A percentile compares a stretch with the other conserved stretches of the same genome.
phyloP scores from a whole-genome alignment of 1,140 invertebrate genomes.

The Halictus rubicundus region DNA sequence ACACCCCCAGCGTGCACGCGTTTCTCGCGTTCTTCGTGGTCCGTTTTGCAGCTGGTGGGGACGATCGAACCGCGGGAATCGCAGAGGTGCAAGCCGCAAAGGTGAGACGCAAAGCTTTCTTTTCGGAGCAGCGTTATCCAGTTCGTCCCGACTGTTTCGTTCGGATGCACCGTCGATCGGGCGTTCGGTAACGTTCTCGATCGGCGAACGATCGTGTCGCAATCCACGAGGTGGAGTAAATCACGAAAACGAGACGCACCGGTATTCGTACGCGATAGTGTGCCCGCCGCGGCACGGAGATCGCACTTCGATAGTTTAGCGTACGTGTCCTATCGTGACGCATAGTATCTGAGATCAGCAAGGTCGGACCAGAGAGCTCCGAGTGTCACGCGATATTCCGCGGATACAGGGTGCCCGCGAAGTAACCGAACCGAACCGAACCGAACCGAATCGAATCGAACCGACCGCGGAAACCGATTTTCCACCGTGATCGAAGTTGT shows the following conservation, averaged over 20 bases:
- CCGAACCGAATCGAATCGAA: no score
- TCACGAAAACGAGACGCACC: slow-evolving; percentile 46
- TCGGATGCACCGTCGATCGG: not conserved
- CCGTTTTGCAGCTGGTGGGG: not conserved
- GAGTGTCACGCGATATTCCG: slow-evolving; percentile 46
- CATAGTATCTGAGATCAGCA: slow-evolving; percentile 61
- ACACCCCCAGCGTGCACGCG: no score
- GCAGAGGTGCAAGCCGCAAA: slow-evolving; percentile 34
- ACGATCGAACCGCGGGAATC: slow-evolving; percentile 30
- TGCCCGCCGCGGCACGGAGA: slow-evolving; percentile 12
- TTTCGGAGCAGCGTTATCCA: slow-evolving; percentile 36
- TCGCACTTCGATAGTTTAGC: slow-evolving; percentile 52
- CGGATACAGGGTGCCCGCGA: slow-evolving; percentile 32
- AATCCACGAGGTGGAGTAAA: slow-evolving; percentile 5
- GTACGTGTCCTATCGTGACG: slow-evolving; percentile 59
- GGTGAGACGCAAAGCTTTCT: slow-evolving; percentile 41
- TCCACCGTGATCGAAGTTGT: no score
- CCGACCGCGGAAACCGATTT: not conserved
- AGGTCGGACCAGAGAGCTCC: slow-evolving; percentile 58
- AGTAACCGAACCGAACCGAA: slow-evolving; percentile 25
- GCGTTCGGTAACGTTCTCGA: not conserved
- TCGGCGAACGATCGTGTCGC: not conserved
- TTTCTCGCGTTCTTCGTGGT: not conserved
- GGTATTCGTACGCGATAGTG: not conserved
- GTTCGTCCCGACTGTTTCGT: not conserved